phyloP scores from a whole-genome alignment of 2,888 invertebrate genomes.

The Ichneumoninae sp. region DNA sequence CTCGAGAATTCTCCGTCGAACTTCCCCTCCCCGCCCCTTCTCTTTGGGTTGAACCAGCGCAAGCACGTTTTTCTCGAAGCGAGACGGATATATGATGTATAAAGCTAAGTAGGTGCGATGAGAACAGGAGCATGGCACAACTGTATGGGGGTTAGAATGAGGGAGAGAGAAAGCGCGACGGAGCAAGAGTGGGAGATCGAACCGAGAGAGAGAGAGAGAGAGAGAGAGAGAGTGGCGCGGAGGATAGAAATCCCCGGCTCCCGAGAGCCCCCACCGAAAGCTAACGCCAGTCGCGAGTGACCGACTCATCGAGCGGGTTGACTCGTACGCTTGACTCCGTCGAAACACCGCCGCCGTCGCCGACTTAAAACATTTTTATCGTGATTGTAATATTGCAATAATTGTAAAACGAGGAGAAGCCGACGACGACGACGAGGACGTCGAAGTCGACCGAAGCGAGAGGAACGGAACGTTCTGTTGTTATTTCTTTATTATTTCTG shows the following conservation, averaged over 20 bases:
- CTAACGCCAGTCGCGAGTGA: constrained; percentile 79
- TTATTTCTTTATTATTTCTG: not conserved
- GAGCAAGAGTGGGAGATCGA: constrained; percentile 60
- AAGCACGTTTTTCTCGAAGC: constrained; percentile 68
- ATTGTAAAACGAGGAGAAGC: constrained; percentile 5
- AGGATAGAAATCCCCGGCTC: constrained; percentile 64
- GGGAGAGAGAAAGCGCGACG: constrained; percentile 63
- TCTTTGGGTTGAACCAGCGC: constrained; percentile 38
- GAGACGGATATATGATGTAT: constrained; percentile 9
- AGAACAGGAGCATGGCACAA: not conserved
- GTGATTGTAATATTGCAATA: constrained; percentile 3
- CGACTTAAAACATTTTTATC: constrained; percentile 1
- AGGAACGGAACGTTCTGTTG: constrained; percentile 8
- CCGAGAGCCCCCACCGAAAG: constrained; percentile 68
- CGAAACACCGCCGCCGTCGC: constrained; percentile 36
- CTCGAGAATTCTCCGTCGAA: not conserved
- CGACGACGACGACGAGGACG: constrained; percentile 29
- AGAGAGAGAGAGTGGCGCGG: constrained; percentile 45
- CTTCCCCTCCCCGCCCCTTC: not conserved
- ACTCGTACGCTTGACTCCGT: constrained; percentile 65
- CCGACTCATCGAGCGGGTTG: constrained; percentile 80
- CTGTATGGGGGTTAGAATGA: not conserved
- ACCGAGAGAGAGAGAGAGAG: constrained; percentile 48
- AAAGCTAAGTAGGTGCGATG: constrained; percentile 19
- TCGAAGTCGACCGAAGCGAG: constrained; percentile 23